These are phyloP conservation scores for Pelodytes ibericus DNA, from an alignment of 2,797 vertebrate species.

Conservation along the genomic window DNA sequence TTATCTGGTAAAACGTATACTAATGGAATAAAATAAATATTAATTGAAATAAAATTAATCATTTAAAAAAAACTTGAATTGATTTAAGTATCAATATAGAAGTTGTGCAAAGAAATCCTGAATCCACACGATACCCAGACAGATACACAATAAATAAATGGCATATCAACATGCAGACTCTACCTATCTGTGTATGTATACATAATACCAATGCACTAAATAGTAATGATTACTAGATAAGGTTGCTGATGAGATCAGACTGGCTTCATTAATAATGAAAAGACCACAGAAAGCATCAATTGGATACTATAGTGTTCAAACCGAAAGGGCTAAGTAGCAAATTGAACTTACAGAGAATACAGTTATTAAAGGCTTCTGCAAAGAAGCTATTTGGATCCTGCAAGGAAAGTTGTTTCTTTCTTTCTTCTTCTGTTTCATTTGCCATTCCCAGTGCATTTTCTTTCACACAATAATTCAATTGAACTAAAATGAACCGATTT, in stretches of 20 bases:
- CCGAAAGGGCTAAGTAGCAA: conserved; percentile 24
- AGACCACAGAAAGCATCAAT: conserved; percentile 48
- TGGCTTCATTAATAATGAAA: conserved; percentile 48
- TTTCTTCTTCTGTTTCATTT: not conserved
- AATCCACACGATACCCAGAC: no score
- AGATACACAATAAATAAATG: no score
- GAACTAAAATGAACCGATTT: not conserved
- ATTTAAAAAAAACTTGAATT: no score
- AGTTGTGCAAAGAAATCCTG: no score
- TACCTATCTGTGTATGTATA: not conserved
- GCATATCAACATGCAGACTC: not conserved
- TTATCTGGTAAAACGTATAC: no score
- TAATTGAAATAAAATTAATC: no score
- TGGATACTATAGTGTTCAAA: conserved; percentile 22
- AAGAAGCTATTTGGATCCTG: conserved; percentile 31
- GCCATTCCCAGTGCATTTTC: not conserved
- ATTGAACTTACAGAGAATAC: conserved; percentile 22
- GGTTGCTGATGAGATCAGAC: conserved; percentile 46
- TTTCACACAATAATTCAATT: not conserved
- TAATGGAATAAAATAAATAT: no score
- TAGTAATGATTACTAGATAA: conserved; percentile 41
- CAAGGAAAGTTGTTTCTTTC: conserved; percentile 1
- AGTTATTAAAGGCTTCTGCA: conserved; percentile 9
- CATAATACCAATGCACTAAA: not conserved
- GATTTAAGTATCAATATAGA: no score